Percentiles rank a stretch among this genome's conserved stretches.
phyloP scores from a whole-genome alignment of 53 echinoderm and acorn worm genomes.

The Henricia sp. region DNA sequence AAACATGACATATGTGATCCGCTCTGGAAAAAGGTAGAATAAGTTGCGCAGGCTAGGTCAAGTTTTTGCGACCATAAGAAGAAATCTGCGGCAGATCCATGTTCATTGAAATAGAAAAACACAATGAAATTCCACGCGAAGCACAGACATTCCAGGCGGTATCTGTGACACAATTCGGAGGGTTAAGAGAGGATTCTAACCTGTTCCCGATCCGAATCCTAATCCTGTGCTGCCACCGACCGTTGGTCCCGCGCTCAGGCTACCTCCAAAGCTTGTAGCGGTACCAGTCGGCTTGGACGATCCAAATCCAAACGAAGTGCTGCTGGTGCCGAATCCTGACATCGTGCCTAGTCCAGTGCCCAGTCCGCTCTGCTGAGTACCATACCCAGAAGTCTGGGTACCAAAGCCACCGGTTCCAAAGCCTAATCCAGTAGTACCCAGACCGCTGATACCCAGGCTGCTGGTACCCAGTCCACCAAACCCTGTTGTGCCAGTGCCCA shows the following conservation, averaged over 20 bases:
- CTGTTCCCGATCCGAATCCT: constrained; percentile 69
- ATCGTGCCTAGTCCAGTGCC: constrained; percentile 69
- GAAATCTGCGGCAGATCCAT: too few species aligned
- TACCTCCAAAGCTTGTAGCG: constrained; percentile 79
- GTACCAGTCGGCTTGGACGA: constrained; percentile 64
- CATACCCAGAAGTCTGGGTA: constrained; percentile 60
- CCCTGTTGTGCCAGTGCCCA: constrained; percentile 33
- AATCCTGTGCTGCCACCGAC: constrained; percentile 72
- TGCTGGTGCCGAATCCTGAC: constrained; percentile 54
- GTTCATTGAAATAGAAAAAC: too few species aligned
- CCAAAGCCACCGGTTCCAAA: constrained; percentile 71
- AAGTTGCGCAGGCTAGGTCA: too few species aligned
- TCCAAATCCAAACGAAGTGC: constrained; percentile 68
- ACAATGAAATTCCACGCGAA: too few species aligned
- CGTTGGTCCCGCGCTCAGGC: constrained; percentile 94
- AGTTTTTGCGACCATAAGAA: too few species aligned
- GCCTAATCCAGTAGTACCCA: constrained; percentile 36
- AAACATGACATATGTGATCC: too few species aligned
- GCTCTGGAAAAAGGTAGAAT: too few species aligned
- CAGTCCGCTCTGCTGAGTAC: constrained; percentile 59
- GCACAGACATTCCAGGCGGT: too few species aligned
- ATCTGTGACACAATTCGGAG: too few species aligned
- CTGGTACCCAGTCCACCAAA: constrained; percentile 64
- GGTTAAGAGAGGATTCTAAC: constrained; percentile 25
- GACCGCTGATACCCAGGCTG: constrained; percentile 55